Percentiles rank a stretch among this genome's conserved stretches.
phyloP scores from a whole-genome alignment of 2,888 invertebrate genomes.

The Leptothorax acervorum region DNA sequence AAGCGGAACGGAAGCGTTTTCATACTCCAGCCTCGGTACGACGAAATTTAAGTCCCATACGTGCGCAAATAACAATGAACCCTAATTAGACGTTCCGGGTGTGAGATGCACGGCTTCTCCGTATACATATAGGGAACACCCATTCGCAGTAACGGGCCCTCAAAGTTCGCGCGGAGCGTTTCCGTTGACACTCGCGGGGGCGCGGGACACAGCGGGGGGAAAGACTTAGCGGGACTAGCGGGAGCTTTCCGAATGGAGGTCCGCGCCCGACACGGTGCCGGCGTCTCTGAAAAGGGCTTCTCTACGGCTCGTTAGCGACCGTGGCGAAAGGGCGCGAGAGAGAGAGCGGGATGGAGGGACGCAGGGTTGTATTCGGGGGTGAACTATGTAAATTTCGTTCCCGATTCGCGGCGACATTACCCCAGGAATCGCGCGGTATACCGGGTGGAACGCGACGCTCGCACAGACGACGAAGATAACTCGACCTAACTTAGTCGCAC shows the following conservation, averaged over 20 bases:
- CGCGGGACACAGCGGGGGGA: background rate
- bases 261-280: slow-evolving; percentile 34
- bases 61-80: slow-evolving; percentile 62
- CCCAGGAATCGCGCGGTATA: slow-evolving; percentile 15
- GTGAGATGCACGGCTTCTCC: slow-evolving; percentile 32
- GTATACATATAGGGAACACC: slow-evolving; percentile 54
- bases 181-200: slow-evolving; percentile 18
- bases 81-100: slow-evolving; percentile 62
- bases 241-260: slow-evolving; percentile 25
- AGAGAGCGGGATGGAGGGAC: slow-evolving; percentile 23
- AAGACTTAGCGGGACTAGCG: background rate
- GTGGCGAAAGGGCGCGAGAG: slow-evolving; percentile 13
- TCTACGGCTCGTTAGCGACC: slow-evolving; percentile 63
- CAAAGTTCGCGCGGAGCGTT: slow-evolving; percentile 58
- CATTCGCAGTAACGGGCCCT: slow-evolving; percentile 62
- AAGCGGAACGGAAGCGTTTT: slow-evolving; percentile 10
- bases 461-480: slow-evolving; percentile 37
- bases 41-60: slow-evolving; percentile 32
- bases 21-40: background rate
- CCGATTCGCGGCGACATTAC: slow-evolving; percentile 55
- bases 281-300: slow-evolving; percentile 57
- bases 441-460: slow-evolving; percentile 39
- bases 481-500: slow-evolving; percentile 32
- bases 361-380: slow-evolving; percentile 41
- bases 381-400: slow-evolving; percentile 69